These are phyloP conservation scores for Dione juno DNA, from an alignment of 2,888 invertebrate genomes.

Conservation along the genomic window DNA sequence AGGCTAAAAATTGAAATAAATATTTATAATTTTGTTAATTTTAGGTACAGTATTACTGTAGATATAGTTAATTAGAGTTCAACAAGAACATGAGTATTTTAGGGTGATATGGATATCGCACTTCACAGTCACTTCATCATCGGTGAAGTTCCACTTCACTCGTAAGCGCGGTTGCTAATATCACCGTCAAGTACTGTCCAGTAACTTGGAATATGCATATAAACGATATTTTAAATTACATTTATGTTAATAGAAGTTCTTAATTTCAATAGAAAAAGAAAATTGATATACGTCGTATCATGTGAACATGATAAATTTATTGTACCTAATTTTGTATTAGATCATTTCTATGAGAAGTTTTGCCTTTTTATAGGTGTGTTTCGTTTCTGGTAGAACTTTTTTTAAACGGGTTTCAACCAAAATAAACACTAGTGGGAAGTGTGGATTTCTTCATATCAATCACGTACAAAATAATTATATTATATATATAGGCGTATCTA, in stretches of 20 bases:
- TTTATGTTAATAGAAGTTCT: background rate
- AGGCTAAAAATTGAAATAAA: too few relatives aligned
- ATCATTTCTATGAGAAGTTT: background rate
- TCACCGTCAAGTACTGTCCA: background rate
- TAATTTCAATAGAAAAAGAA: too few relatives aligned
- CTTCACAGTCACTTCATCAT: constrained; percentile 14
- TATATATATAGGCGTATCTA: too few relatives aligned
- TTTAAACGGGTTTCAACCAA: too few relatives aligned
- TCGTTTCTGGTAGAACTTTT: too few relatives aligned
- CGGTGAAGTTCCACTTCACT: constrained; percentile 11
- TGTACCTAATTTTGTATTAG: too few relatives aligned
- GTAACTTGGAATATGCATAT: background rate
- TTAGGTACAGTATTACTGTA: background rate
- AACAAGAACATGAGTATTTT: constrained; percentile 15
- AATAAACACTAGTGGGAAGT: too few relatives aligned
- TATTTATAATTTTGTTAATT: background rate
- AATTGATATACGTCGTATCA: too few relatives aligned
- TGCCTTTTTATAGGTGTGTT: background rate
- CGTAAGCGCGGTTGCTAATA: constrained; percentile 7
- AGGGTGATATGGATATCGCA: constrained; percentile 15
- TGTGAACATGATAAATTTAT: too few relatives aligned
- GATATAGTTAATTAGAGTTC: constrained; percentile 9
- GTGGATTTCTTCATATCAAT: too few relatives aligned
- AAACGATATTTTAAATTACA: background rate
- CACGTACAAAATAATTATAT: too few relatives aligned